Evolutionary conservation across 2,888 invertebrate genomes (phyloP), one percentile per base, ranked within the genome.

Genomic region (Junonia oenone): DNA sequence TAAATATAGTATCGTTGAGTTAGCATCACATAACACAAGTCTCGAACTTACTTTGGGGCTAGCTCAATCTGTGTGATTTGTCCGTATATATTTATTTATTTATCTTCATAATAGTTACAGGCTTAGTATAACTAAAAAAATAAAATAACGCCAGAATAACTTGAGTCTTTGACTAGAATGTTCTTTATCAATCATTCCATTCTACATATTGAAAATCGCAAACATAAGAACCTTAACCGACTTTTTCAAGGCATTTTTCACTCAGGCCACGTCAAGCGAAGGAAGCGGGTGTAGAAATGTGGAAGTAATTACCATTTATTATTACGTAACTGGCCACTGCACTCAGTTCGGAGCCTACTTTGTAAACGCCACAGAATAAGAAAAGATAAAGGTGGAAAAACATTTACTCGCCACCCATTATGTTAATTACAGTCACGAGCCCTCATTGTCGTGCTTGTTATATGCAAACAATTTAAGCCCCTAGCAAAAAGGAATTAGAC

Each of bases 371-470:
- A 69, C 66, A 68, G 66, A 69, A 68, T 68, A 71, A 65, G 62
- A 59, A 68, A 71, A 73, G 70, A 73, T 72, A 73, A 73, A 73
- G 70, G 71, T 71, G 63, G 69, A 75, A 77, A 72, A 79, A 76
- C 72, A 72, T 75, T 77, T 71, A 70, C 69, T 67, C 58, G 62
- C 67, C 66, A 63, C 64, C 72, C 75, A 75, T 78, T 78, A 78
- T 73, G 76, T 67, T 78, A 77, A 81, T 78, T 78, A 76, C 68
- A 58, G 65, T 65, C 63, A 63, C 59, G 62, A 58, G 59, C 62
- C 57, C 59, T 58, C 56, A 53, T 61, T 55, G 57, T 61, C 55
- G 61, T 58, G 52, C 43, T 60, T 58, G 43, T 49, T 51, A 15
- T 48, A 45, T 35, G 52, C 60, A 61, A 59, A 61, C 64, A 64